A percentile compares a stretch with the other conserved stretches of the same genome.
phyloP scores from a whole-genome alignment of 2,113 vertebrate species.

The Hucho hucho region DNA sequence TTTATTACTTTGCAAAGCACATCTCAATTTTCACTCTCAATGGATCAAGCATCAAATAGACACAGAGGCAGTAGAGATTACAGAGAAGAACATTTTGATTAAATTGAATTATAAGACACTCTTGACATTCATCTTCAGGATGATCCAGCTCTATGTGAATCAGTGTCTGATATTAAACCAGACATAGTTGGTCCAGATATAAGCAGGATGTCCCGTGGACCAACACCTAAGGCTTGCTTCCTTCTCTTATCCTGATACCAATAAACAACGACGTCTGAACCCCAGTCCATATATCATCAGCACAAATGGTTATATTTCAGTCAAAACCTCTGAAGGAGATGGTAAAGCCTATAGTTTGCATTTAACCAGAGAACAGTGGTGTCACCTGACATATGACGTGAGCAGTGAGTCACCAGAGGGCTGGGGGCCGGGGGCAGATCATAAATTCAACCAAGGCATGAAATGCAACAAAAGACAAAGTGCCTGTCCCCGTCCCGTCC shows the following conservation, averaged over 20 bases:
- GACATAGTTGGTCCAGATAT: not conserved
- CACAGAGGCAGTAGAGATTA: not conserved
- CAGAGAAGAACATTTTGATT: not conserved
- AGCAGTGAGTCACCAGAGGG: slow-evolving; percentile 33
- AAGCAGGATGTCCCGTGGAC: not conserved
- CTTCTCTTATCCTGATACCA: not conserved
- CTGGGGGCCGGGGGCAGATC: slow-evolving; percentile 41
- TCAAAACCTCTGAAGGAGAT: not conserved
- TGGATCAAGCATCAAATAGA: not conserved
- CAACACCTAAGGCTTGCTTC: not conserved
- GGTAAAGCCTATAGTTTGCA: slow-evolving; percentile 18
- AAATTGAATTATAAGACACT: not conserved
- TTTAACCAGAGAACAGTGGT: slow-evolving; percentile 35
- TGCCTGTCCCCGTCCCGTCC: not conserved
- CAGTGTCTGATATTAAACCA: not conserved
- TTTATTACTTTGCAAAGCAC: not conserved
- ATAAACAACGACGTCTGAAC: not conserved
- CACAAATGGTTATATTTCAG: not conserved
- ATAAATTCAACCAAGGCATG: slow-evolving; percentile 56
- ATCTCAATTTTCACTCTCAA: not conserved
- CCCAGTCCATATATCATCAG: not conserved
- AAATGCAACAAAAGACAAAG: slow-evolving; percentile 62
- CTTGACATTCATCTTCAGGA: not conserved
- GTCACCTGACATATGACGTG: slow-evolving; percentile 52
- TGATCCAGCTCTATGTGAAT: not conserved